Evolutionary conservation across 2,113 vertebrate genomes (phyloP).

Genomic region (Strigops habroptila): DNA sequence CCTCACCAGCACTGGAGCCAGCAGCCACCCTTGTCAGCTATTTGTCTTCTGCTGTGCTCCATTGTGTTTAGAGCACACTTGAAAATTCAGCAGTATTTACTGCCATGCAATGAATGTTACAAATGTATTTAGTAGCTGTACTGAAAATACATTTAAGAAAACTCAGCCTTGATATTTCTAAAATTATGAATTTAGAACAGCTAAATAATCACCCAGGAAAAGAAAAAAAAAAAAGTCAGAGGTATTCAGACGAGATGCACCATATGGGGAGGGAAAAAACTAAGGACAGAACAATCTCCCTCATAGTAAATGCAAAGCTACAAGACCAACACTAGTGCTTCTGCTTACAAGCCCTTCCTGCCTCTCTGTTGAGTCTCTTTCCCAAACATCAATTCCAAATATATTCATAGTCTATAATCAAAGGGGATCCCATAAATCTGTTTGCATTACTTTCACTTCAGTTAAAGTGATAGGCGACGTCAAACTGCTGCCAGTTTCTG

Average conservation of each 20-base stretch:
- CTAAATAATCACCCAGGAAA: background rate
- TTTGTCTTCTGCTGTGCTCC: background rate
- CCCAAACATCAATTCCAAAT: slow-evolving; percentile 50
- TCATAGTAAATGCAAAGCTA: background rate
- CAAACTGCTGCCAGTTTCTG: slow-evolving; percentile 69
- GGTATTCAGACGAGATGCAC: background rate
- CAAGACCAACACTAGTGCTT: background rate
- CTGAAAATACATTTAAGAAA: background rate
- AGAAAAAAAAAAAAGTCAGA: background rate
- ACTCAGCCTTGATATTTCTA: background rate
- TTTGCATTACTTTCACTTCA: slow-evolving; percentile 74
- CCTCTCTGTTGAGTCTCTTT: background rate
- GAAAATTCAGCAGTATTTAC: background rate
- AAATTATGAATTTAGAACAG: background rate
- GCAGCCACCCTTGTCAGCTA: background rate
- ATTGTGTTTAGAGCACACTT: background rate
- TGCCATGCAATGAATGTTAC: background rate
- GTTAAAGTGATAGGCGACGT: slow-evolving; percentile 64
- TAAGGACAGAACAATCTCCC: background rate
- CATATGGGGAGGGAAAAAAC: background rate
- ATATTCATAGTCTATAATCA: slow-evolving; percentile 62
- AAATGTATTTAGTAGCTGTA: background rate
- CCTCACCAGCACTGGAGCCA: background rate
- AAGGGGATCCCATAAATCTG: slow-evolving; percentile 70
- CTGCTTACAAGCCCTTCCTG: background rate